Base-by-base conservation (phyloP, 2,888 invertebrate species). In the Tachystola acroxantha region DNA sequence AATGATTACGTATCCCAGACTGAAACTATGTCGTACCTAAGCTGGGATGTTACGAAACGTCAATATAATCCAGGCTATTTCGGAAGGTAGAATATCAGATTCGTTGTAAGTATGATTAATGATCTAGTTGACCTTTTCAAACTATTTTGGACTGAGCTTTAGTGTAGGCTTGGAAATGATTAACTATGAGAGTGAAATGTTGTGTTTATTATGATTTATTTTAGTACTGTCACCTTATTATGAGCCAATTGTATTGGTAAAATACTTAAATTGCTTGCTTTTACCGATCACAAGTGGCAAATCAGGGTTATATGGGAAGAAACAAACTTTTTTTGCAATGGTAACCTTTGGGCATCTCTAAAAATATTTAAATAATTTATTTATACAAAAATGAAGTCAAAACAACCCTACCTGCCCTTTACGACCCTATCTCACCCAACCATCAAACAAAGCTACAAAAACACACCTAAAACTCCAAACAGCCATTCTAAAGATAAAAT, bases 401-500 rank as follows among this genome's bases (percentile, higher is more conserved):
- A 16, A 16, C 16, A 16, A 16, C 3, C 16, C 16, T 16, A 16
- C 16, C 16, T 16, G 16, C 16, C 16, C n/a, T n/a, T n/a, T n/a
- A 20, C 20, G 9, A 20, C 9, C 20, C 24, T 24, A 24, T 24
- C 24, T 24, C 24, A 24, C n/a, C n/a, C 9, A n/a, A n/a, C 7
- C 24, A 24, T 24, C 24, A 24, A n/a, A 20, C 20, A 24, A 24
- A 24, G n/a, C 24, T 24, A n/a, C 24, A 24, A 24, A 27, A 27
- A 27, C 27, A 27, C 1, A 10, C 12, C 27, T 27, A 20, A 32
- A 39, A 26, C 31, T 19, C 32, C 30, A 27, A 31, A 38, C 39
- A 32, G 16, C 37, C 34, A 30, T 42, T 36, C 19, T 31, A 16
- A 32, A 36, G 42, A 36, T 36, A 39, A 36, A 37, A 38, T 39